phyloP scores from a whole-genome alignment of 2,113 vertebrate genomes.

The Carassius auratus region DNA sequence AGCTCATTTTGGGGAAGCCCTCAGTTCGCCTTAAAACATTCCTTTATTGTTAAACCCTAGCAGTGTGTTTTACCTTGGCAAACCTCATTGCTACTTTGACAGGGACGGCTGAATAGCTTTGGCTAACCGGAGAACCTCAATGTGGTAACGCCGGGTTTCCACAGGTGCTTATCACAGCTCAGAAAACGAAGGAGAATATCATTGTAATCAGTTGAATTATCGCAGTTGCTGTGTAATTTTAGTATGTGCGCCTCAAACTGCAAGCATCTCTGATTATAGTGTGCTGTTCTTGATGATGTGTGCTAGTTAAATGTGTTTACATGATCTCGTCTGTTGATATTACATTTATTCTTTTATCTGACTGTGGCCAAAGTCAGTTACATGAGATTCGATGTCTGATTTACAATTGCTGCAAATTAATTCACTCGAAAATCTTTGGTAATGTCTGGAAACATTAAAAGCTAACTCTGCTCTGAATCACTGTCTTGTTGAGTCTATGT shows the following conservation, averaged over 20 bases:
- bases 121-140: slow-evolving; percentile 29
- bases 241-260: too few relatives aligned
- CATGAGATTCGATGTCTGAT: background rate
- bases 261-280: background rate
- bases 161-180: background rate
- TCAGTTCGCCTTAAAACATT: background rate
- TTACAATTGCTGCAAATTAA: background rate
- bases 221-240: background rate
- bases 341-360: background rate
- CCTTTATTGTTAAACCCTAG: background rate
- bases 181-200: background rate
- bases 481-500: background rate
- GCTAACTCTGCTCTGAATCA: background rate
- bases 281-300: background rate
- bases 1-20: slow-evolving; percentile 5
- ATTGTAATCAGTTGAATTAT: background rate
- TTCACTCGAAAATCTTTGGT: background rate
- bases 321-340: background rate
- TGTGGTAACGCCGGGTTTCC: background rate
- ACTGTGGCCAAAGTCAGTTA: background rate
- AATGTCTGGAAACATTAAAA: background rate
- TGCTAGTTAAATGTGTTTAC: background rate
- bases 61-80: background rate
- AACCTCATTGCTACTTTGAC: slow-evolving; percentile 26
- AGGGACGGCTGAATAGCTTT: background rate